A percentile compares a stretch with the other conserved stretches of the same genome.
phyloP scores from a whole-genome alignment of 2,113 vertebrate genomes.

The Mugil cephalus region DNA sequence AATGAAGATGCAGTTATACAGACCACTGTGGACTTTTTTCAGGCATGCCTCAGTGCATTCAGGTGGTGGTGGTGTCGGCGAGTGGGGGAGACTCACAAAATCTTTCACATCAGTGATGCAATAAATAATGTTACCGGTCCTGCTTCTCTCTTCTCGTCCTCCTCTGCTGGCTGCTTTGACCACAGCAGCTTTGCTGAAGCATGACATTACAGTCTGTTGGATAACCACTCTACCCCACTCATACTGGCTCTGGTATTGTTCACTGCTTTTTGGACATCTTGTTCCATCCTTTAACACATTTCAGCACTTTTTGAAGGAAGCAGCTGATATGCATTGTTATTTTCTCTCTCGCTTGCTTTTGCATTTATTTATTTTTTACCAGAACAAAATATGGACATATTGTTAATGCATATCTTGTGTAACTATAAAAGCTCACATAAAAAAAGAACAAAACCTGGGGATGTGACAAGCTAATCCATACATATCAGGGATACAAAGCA shows the following conservation, averaged over 20 bases:
- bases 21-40: background rate
- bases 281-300: constrained; percentile 30
- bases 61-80: background rate
- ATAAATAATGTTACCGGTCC: constrained; percentile 50
- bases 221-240: constrained; percentile 20
- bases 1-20: background rate
- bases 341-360: background rate
- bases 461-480: no score
- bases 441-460: no score
- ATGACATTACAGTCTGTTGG: constrained; percentile 52
- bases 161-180: constrained; percentile 39
- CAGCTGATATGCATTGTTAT: constrained; percentile 3
- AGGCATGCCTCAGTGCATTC: background rate
- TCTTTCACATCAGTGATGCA: constrained; percentile 37
- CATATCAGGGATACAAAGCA: no score
- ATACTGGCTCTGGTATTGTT: constrained; percentile 32
- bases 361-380: background rate
- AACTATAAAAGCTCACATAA: no score
- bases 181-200: constrained; percentile 54
- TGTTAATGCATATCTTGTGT: background rate
- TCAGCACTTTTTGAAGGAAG: background rate
- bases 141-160: constrained; percentile 31
- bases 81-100: constrained; percentile 1
- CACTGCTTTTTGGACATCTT: constrained; percentile 29
- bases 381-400: constrained; percentile 1